Conservation (phyloP, 1,140 invertebrate genomes). For the Batillaria attramentaria region DNA sequence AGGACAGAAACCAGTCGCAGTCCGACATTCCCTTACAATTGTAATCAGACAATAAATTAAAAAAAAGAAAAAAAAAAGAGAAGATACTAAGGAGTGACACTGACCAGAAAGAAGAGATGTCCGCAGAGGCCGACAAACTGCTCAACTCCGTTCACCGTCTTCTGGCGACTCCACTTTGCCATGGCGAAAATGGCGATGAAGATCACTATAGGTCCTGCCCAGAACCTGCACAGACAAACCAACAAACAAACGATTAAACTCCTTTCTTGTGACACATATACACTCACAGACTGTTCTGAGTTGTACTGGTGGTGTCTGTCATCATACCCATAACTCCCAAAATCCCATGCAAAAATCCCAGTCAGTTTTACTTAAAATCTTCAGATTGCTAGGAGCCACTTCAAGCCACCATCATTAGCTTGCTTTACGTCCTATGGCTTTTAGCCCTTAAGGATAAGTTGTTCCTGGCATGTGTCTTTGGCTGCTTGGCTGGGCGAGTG, state of each 20-base stretch:
- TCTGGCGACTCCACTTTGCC: conserved; percentile 82
- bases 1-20: background rate
- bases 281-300: background rate
- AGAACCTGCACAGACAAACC: conserved; percentile 75
- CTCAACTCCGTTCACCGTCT: conserved; percentile 80
- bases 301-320: background rate
- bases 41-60: background rate
- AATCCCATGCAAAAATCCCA: background rate
- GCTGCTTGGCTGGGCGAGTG: too few species aligned
- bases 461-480: too few species aligned
- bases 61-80: conserved; percentile 1
- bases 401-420: too few species aligned
- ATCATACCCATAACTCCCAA: background rate
- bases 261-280: too few species aligned
- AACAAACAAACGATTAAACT: too few species aligned
- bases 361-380: too few species aligned
- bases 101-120: background rate
- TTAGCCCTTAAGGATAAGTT: too few species aligned
- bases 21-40: background rate
- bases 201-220: conserved; percentile 84
- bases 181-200: conserved; percentile 80
- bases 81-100: background rate
- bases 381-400: too few species aligned
- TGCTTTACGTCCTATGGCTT: too few species aligned
- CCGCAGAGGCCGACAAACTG: conserved; percentile 7